phyloP scores from a whole-genome alignment of 2,888 invertebrate genomes.

The Drosophila fulvimacula region DNA sequence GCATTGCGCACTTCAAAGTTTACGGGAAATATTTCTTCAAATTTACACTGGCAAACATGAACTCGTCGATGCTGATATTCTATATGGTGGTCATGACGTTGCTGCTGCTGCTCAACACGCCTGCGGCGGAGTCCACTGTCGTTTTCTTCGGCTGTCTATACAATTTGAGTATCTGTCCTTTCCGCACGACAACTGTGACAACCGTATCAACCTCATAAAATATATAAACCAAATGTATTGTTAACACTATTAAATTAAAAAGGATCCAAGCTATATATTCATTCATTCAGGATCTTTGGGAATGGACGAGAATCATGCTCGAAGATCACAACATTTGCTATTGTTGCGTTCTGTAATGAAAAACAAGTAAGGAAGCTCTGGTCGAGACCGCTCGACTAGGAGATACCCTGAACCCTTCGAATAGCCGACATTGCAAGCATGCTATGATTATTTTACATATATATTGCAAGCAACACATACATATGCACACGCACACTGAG shows the following conservation, averaged over 20 bases:
- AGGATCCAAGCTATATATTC: neutral
- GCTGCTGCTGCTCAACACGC: conserved; percentile 35
- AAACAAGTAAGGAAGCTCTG: too few species aligned
- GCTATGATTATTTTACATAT: too few species aligned
- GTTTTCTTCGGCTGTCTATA: conserved; percentile 50
- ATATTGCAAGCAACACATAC: too few species aligned
- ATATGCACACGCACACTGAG: too few species aligned
- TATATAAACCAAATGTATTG: neutral
- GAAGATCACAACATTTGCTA: too few species aligned
- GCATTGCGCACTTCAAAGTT: conserved; percentile 14
- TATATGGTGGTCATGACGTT: conserved; percentile 36
- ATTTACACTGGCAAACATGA: conserved; percentile 37
- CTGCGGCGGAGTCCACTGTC: conserved; percentile 42
- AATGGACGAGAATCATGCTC: too few species aligned
- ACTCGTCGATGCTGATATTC: conserved; percentile 18
- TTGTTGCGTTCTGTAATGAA: too few species aligned
- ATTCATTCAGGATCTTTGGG: neutral
- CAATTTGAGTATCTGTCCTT: conserved; percentile 49
- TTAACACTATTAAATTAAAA: neutral
- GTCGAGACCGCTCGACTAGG: too few species aligned
- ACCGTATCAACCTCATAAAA: neutral
- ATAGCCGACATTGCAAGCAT: too few species aligned
- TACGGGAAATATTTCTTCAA: neutral
- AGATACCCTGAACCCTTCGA: too few species aligned
- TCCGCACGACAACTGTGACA: conserved; percentile 30